Evolutionary conservation across 2,888 invertebrate species (phyloP).

Genomic region (Thymelicus sylvestris): DNA sequence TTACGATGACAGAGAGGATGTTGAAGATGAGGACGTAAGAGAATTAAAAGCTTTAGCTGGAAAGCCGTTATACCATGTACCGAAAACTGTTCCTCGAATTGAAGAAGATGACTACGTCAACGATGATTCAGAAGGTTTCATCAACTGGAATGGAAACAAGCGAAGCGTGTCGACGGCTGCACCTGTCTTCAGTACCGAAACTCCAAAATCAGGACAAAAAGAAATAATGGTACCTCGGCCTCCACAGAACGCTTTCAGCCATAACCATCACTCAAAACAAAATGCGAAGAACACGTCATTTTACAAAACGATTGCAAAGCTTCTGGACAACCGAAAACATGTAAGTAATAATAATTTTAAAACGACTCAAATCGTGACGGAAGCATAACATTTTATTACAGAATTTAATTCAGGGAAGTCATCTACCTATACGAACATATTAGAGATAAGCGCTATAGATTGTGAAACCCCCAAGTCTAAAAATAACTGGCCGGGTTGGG

Average conservation of each 20-base stretch:
- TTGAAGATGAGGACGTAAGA: conserved; percentile 87
- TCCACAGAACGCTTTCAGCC: conserved; percentile 70
- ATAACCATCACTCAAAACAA: conserved; percentile 58
- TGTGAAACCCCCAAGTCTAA: conserved; percentile 73
- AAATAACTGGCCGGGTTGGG: conserved; percentile 79
- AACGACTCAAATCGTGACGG: conserved; percentile 36
- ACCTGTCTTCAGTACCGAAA: conserved; percentile 56
- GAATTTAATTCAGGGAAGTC: conserved; percentile 43
- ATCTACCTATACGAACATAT: conserved; percentile 15
- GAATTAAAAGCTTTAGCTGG: conserved; percentile 86
- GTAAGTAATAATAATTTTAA: conserved; percentile 73
- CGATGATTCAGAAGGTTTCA: conserved; percentile 77
- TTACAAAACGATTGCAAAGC: conserved; percentile 79
- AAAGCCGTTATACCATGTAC: conserved; percentile 79
- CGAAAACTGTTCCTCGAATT: conserved; percentile 71
- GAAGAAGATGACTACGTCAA: conserved; percentile 73
- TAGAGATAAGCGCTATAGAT: conserved; percentile 55
- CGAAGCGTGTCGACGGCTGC: conserved; percentile 72
- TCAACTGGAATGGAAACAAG: conserved; percentile 81
- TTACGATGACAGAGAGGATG: conserved; percentile 66
- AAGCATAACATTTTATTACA: conserved; percentile 43
- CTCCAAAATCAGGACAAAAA: conserved; percentile 81
- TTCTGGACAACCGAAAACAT: conserved; percentile 74
- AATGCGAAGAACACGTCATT: conserved; percentile 68
- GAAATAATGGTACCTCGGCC: conserved; percentile 87